Evolutionary conservation across 2,797 vertebrate species (phyloP).

Genomic region (Podargus strigoides): DNA sequence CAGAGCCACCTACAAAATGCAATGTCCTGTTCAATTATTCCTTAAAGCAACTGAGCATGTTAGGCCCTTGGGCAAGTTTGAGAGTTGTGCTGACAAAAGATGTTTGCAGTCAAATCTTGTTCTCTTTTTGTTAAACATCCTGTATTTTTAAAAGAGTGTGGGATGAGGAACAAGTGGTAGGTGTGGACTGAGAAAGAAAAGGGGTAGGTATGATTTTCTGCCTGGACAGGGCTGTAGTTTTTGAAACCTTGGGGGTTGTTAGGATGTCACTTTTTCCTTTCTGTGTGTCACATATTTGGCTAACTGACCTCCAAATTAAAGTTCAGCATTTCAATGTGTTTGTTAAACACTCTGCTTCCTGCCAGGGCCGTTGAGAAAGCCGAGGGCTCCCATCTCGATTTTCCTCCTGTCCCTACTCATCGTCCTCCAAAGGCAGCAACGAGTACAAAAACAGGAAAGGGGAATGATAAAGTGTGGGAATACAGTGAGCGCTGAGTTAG

Average conservation of each 20-base stretch:
- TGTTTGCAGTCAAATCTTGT: not conserved
- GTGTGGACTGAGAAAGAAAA: not conserved
- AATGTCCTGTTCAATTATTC: not conserved
- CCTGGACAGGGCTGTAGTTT: not conserved
- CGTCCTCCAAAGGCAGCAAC: not conserved
- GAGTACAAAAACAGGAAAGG: conserved; percentile 40
- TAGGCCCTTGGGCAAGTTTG: not conserved
- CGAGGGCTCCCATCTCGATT: accelerated
- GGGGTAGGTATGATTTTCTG: not conserved
- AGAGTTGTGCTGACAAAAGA: not conserved
- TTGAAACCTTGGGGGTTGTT: not conserved
- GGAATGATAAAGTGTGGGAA: conserved; percentile 13
- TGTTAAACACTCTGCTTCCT: not conserved
- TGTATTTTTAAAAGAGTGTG: not conserved
- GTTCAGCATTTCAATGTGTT: not conserved
- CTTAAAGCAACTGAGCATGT: not conserved
- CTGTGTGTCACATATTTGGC: not conserved
- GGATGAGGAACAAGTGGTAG: not conserved
- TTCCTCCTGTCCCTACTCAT: not conserved
- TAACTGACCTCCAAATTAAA: not conserved
- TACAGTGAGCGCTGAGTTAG: not conserved
- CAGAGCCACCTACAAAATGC: not conserved
- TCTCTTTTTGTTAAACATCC: not conserved
- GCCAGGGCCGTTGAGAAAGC: not conserved
- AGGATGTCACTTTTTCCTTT: not conserved